Evolutionary conservation across 1,140 invertebrate species (phyloP).

Genomic region (Aphaenogaster floridana): DNA sequence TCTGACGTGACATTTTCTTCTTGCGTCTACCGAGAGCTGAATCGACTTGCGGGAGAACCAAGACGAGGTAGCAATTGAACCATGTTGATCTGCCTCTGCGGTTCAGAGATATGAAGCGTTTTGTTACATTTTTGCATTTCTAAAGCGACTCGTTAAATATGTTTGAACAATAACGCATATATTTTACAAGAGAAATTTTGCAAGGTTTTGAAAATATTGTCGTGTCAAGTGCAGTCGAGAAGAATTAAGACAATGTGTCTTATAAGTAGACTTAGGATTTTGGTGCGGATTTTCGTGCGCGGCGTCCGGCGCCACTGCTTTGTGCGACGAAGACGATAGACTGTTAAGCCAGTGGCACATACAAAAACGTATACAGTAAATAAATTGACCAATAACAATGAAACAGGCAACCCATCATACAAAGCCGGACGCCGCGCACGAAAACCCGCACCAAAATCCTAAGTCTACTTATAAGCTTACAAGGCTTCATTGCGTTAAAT

Average conservation of each 20-base stretch:
- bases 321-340: too few species aligned
- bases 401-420: too few species aligned
- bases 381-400: too few species aligned
- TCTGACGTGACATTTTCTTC: constrained; percentile 44
- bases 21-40: neutral
- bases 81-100: constrained; percentile 5
- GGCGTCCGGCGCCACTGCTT: too few species aligned
- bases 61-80: constrained; percentile 1
- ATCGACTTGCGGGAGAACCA: constrained; percentile 2
- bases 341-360: too few species aligned
- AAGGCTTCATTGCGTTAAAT: neutral
- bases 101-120: neutral
- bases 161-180: neutral
- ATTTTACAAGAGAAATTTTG: neutral
- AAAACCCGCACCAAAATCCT: too few species aligned
- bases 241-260: neutral
- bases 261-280: too few species aligned
- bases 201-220: neutral
- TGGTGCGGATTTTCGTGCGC: too few species aligned
- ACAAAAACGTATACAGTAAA: too few species aligned
- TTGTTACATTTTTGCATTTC: neutral
- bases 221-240: neutral
- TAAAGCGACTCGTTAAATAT: neutral
- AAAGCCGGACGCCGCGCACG: too few species aligned
- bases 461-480: neutral